These are phyloP conservation scores for Fregetta grallaria DNA, from an alignment of 2,113 vertebrate genomes.

Conservation along the genomic window DNA sequence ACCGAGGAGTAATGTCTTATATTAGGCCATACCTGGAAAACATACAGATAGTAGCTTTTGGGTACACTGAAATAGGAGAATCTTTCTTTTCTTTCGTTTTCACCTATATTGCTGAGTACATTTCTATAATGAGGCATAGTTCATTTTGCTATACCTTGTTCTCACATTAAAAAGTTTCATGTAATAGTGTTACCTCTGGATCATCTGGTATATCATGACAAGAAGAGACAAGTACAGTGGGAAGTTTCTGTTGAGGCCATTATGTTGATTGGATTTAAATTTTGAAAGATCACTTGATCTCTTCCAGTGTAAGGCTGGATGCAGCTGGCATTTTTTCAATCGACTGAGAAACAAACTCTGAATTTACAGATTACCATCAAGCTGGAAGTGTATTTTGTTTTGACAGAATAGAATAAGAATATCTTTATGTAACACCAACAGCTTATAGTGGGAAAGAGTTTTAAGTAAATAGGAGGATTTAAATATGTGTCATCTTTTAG, in stretches of 20 bases:
- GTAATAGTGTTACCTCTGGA: not conserved
- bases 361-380: not conserved
- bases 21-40: not conserved
- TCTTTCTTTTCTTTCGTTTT: not conserved
- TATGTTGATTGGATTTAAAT: not conserved
- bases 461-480: not conserved
- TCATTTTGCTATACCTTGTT: not conserved
- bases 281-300: not conserved
- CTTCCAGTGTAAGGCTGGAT: not conserved
- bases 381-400: not conserved
- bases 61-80: not conserved
- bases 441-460: not conserved
- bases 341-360: not conserved
- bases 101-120: not conserved
- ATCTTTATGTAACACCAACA: not conserved
- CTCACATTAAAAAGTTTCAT: not conserved
- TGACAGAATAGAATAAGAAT: not conserved
- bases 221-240: not conserved
- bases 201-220: not conserved
- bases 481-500: not conserved
- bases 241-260: not conserved
- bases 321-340: not conserved
- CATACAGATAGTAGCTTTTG: not conserved
- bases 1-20: accelerated
- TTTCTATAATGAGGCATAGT: not conserved